Base-by-base conservation (phyloP, 2,888 invertebrate species). In the Mystacides longicornis region DNA sequence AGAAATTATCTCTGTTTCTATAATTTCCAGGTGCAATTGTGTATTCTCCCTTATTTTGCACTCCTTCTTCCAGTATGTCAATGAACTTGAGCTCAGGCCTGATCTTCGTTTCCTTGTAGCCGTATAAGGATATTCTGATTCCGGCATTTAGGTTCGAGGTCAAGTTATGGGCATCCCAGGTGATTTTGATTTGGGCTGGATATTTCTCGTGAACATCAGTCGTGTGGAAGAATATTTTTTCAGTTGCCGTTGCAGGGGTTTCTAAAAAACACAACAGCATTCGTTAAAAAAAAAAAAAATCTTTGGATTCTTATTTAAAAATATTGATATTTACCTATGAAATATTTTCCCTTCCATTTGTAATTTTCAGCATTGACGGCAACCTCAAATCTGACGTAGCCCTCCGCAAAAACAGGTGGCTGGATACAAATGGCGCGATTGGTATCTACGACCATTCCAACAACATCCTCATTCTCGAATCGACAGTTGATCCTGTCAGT, bases 371-470 rank as follows among this genome's bases (percentile, higher is more conserved):
- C 87, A 56, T 91, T 89, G 51, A 91, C 83, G 0, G 93, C 87
- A 19, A 96, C 84, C 67, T 89, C 87, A 59, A 97, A 85, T 51
- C 87, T 82, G 2, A 96, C 85, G 65, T 91, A 92, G 2, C 95
- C 96, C 66, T 93, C 90, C 23, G 89, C 90, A 71, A 84, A 85
- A 54, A 96, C 80, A 55, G 82, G 81, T 0, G 96, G 96, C 66
- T 93, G 93, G 1, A 94, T 81, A 67, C 96, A 96, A 57, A 92
- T 85, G 1, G 93, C 95, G 59, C 92, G 80, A 71, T 93, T 94
- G 14, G 72, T 79, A 65, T 88, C 86, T 1, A 91, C 81, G 45
- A 87, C 86, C 53, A 83, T 85, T 2, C 91, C 93, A 9, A 81
- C 70, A 1, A 93, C 90, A 56, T 86, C 81, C 62, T 87, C 85